Evolutionary conservation across 2,113 vertebrate species (phyloP).

Genomic region (Melozone crissalis): DNA sequence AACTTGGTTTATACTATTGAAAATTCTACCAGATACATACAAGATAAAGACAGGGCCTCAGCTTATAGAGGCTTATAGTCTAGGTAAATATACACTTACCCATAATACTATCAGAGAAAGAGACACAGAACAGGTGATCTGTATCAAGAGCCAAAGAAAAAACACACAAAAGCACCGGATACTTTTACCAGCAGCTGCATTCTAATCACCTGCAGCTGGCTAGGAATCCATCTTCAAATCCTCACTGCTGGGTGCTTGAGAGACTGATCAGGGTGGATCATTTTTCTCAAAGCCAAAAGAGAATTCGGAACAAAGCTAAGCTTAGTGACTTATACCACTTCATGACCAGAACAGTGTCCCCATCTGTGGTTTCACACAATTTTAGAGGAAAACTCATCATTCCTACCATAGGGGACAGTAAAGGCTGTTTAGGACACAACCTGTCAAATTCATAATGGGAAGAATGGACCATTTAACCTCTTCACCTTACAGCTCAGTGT

Average conservation of each 20-base stretch:
- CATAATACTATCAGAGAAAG: not conserved
- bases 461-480: not conserved
- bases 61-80: not conserved
- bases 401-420: rapidly evolving
- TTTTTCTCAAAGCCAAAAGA: not conserved
- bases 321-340: not conserved
- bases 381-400: not conserved
- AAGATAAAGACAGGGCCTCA: not conserved
- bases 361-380: not conserved
- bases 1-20: not conserved
- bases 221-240: not conserved
- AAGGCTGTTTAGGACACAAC: not conserved
- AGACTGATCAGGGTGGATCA: not conserved
- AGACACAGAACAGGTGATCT: not conserved
- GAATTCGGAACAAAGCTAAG: not conserved
- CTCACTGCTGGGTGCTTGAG: not conserved
- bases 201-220: not conserved
- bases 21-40: rapidly evolving
- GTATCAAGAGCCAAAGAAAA: not conserved
- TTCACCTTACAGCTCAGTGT: not conserved
- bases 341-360: not conserved
- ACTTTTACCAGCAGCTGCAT: not conserved
- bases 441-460: not conserved
- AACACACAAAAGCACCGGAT: not conserved
- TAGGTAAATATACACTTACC: not conserved